Conservation (phyloP, 2,113 vertebrate genomes). For the Potamarius usumacintae region DNA sequence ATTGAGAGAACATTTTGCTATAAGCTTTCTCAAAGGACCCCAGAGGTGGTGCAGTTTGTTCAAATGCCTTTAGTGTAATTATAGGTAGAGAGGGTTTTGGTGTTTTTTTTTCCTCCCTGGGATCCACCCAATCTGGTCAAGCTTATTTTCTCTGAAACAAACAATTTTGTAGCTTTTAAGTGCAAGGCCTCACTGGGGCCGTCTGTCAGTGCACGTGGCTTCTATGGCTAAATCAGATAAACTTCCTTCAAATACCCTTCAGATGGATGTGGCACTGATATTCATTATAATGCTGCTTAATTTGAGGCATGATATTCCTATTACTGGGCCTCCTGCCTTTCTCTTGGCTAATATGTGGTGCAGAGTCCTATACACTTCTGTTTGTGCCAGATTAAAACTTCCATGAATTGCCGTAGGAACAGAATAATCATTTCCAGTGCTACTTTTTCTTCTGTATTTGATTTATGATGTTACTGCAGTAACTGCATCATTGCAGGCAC, state of each 20-base stretch:
- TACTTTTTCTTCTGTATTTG: constrained; percentile 7
- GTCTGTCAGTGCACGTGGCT: neutral
- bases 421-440: constrained; percentile 30
- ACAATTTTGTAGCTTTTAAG: neutral
- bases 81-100: neutral
- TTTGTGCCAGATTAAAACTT: constrained; percentile 12
- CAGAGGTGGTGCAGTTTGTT: constrained; percentile 8
- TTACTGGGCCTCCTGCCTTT: neutral
- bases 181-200: constrained; percentile 22
- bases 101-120: neutral
- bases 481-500: constrained; percentile 22
- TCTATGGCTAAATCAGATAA: constrained; percentile 24
- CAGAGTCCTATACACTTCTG: neutral
- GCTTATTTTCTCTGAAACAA: constrained; percentile 17
- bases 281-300: constrained; percentile 17
- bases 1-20: constrained; percentile 28
- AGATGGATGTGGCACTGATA: constrained; percentile 19
- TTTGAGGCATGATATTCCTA: neutral
- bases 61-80: constrained; percentile 28
- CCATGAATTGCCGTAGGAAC: constrained; percentile 20
- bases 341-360: constrained; percentile 11
- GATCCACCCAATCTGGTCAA: constrained; percentile 1
- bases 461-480: constrained; percentile 29
- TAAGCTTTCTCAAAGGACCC: constrained; percentile 26
- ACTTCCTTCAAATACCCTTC: constrained; percentile 14